These are phyloP conservation scores for Yasuhikotakia modesta DNA, from an alignment of 2,797 vertebrate genomes.

Conservation along the genomic window DNA sequence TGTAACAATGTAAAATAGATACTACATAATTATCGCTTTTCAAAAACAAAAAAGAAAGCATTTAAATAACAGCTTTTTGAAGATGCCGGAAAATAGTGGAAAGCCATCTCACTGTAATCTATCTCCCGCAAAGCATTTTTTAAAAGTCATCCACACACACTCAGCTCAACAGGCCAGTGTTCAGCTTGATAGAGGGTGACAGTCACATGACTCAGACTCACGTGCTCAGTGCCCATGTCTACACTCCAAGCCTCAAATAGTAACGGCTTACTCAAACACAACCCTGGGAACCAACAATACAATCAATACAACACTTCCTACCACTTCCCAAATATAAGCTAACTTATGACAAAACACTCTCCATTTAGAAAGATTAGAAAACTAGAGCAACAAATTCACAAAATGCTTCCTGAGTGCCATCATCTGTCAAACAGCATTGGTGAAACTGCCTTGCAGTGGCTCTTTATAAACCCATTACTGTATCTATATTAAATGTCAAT, in stretches of 20 bases:
- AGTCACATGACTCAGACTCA: constrained; percentile 21
- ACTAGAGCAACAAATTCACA: neutral
- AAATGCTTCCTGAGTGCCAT: constrained; percentile 6
- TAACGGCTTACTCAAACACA: neutral
- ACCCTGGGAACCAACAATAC: neutral
- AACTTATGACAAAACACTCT: neutral
- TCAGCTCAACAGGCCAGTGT: neutral
- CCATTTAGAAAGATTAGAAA: neutral
- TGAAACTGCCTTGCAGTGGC: too few relatives aligned
- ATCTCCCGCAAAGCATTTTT: neutral
- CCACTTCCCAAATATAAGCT: neutral
- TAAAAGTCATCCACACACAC: neutral
- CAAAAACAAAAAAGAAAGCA: too few relatives aligned
- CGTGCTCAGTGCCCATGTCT: neutral
- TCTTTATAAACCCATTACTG: too few relatives aligned
- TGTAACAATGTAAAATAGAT: neutral
- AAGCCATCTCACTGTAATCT: neutral
- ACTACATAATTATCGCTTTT: neutral
- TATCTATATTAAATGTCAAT: neutral
- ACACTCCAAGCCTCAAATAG: neutral
- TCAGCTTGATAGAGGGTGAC: constrained; percentile 9
- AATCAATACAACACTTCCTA: neutral
- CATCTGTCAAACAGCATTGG: neutral
- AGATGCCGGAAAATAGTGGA: neutral
- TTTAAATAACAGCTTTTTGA: too few relatives aligned